Evolutionary conservation across 2,113 vertebrate species (phyloP), one percentile per base, ranked within the genome.

Genomic region (Pedionomus torquatus): DNA sequence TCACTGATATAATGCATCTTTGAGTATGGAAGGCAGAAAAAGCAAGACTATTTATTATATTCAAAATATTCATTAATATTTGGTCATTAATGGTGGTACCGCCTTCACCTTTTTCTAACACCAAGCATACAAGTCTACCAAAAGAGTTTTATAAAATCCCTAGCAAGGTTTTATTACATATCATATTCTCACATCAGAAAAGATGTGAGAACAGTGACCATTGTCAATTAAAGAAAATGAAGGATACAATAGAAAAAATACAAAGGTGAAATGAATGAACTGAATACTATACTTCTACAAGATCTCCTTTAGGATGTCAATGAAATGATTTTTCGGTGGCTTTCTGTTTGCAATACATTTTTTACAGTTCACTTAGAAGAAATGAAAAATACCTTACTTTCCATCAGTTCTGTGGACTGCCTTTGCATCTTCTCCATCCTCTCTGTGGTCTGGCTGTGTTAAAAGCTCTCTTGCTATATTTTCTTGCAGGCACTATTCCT

Each of bases 171-270:
- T 72, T 46, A 18, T 23, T 60, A 60, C 3, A 2, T 11, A 33
- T 7, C 2, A 4, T 68, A 54, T 44, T 54, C 11, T 44, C 24
- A 13, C 10, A 44, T 13, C 46, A 43, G n/a, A 37, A 35, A 0
- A 15, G 18, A 30, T 28, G 33, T 26, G 28, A 55, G 68, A 65
- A 31, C 24, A 69, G 48, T 10, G 9, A 28, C 8, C 4, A 2
- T 1, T 46, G 48, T 3, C 33, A 72, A 15, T 37, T 46, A 60
- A 72, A 54, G 41, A 48, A 76, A 86, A 44, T 0, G 0, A 76
- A 81, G 25, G 12, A 15, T 7, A 4, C 0, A 0, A 20, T 1
- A 77, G 28, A 35, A 26, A 58, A 63, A 68, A 39, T 5, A 10
- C 3, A 39, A 35, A 60, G 26, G 5, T 13, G 11, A 69, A 30